Base-by-base conservation (phyloP, 1,140 invertebrate genomes). In the Anastatus disparis region DNA sequence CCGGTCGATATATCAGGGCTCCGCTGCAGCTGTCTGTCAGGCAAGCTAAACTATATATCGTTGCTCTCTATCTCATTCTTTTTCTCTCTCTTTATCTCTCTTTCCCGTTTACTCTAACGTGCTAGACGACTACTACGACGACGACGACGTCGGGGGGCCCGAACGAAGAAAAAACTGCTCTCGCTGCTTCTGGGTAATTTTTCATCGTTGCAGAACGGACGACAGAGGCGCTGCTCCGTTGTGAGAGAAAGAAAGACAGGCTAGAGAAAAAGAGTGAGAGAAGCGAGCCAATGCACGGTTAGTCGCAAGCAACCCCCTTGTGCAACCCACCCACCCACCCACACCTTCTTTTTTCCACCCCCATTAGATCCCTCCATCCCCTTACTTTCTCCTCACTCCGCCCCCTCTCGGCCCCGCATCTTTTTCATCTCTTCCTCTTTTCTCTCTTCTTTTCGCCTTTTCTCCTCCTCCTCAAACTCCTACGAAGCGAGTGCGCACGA, bases 1-100 rank as follows among this genome's bases (percentile, higher is more conserved):
- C 79, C 72, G 82, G 82, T 84, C 82, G 82, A 84, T 84, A 84
- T 84, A 84, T 83, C 82, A 84, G 82, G 82, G 82, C 80, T 82
- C 80, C 78, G 81, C 75, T 84, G 82, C 82, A 84, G 80, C 81
- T 84, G 81, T 84, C 82, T 82, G 81, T 84, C 82, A 84, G 82
- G 75, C 77, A 80, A 31, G 38, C 61, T 29, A 22, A 61, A 44
- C 50, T 55, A 31, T 67, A 58, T 35, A 46, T 67, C 38, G 79
- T 78, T 76, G 81, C 81, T 17, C n/a, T 59, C 9, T 59, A 10
- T 55, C 52, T 55, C n/a, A n/a, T n/a, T 40, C 55, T 35, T 38
- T 38, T 15, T 56, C 27, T 56, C 17, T 56, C 53, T 56, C 50
- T 53, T 9, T 26, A 7, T 15, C 13, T 9, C 48, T 4, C 24